These are phyloP conservation scores for Pionites leucogaster DNA, from an alignment of 2,113 vertebrate genomes.

Conservation along the genomic window DNA sequence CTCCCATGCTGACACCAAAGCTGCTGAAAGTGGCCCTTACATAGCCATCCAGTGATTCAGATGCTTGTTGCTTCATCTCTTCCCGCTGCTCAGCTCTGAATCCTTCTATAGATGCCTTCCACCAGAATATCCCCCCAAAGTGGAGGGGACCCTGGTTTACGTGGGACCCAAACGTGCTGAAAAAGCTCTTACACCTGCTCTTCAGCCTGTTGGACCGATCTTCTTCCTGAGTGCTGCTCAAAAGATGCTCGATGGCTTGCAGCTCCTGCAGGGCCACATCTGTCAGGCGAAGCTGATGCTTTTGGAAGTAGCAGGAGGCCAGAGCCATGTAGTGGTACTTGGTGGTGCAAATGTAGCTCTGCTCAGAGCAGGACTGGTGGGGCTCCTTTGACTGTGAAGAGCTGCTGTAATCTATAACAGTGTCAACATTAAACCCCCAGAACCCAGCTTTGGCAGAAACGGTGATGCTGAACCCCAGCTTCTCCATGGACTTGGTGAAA, in stretches of 20 bases:
- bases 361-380: not conserved
- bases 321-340: conserved; percentile 63
- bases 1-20: rapidly evolving
- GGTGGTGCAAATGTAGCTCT: conserved; percentile 48
- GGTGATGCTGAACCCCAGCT: conserved; percentile 41
- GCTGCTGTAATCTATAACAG: not conserved
- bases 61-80: conserved; percentile 10
- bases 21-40: not conserved
- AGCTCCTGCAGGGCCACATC: conserved; percentile 53
- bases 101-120: conserved; percentile 54
- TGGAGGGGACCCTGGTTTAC: conserved; percentile 67
- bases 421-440: not conserved
- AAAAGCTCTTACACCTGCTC: conserved; percentile 33
- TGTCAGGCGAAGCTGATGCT: conserved; percentile 56
- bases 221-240: not conserved
- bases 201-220: not conserved
- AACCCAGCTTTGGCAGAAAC: not conserved
- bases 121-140: conserved; percentile 75
- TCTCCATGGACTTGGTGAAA: conserved; percentile 56
- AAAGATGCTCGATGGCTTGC: conserved; percentile 38
- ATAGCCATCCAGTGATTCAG: not conserved
- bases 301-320: conserved; percentile 63
- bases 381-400: not conserved
- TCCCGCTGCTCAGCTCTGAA: not conserved
- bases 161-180: conserved; percentile 70